Percentiles rank a stretch among this genome's conserved stretches.
Evolutionary conservation across 2,113 vertebrate genomes (phyloP).

Genomic region (Neomonachus schauinslandi): DNA sequence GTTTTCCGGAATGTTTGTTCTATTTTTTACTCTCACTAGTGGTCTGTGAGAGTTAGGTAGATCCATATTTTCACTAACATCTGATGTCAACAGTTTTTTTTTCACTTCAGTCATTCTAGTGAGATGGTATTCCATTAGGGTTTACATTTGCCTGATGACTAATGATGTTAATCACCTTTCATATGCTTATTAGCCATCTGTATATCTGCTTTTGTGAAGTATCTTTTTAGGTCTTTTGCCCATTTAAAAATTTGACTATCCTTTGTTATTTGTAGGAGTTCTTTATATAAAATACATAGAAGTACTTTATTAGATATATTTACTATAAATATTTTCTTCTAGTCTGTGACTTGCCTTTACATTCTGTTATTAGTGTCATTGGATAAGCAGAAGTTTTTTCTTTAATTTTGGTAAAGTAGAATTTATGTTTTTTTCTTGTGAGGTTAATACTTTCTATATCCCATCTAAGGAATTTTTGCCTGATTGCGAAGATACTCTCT

Average conservation of each 20-base stretch:
- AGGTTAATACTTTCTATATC: background rate
- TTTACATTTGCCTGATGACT: background rate
- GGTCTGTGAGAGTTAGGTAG: background rate
- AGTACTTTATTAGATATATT: background rate
- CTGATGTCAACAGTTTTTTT: background rate
- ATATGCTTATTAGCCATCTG: background rate
- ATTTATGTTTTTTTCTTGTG: background rate
- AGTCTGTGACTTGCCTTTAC: background rate
- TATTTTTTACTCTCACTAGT: background rate
- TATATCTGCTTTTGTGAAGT: background rate
- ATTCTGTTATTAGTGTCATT: background rate
- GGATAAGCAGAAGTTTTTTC: background rate
- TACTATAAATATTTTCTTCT: background rate
- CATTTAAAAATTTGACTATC: background rate
- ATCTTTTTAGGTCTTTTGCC: background rate
- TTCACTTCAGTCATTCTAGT: constrained; percentile 10
- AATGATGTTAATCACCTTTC: background rate
- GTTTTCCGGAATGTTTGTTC: background rate
- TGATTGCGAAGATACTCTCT: background rate
- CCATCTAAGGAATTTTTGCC: background rate
- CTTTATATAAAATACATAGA: background rate
- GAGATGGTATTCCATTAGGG: background rate
- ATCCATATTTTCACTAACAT: background rate
- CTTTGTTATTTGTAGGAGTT: background rate
- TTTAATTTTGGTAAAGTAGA: background rate